Evolutionary conservation across 2,888 invertebrate species (phyloP).

Genomic region (Frankliniella intonsa): DNA sequence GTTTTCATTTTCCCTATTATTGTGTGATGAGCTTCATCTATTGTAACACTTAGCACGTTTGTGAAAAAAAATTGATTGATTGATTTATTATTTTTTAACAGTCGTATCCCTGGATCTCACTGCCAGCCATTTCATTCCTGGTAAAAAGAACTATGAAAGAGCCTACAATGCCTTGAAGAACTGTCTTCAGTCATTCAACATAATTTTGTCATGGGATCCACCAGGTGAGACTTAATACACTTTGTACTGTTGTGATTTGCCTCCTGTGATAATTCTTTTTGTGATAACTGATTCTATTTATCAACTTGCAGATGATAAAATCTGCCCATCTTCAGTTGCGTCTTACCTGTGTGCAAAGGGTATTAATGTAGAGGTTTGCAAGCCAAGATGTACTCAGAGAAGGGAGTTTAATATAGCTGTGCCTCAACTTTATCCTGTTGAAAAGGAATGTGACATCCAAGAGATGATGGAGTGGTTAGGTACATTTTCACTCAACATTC

Average conservation of each 20-base stretch:
- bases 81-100: slow-evolving; percentile 41
- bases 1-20: background rate
- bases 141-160: slow-evolving; percentile 50
- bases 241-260: slow-evolving; percentile 29
- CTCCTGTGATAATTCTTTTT: slow-evolving; percentile 21
- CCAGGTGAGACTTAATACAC: slow-evolving; percentile 43
- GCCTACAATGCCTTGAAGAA: slow-evolving; percentile 45
- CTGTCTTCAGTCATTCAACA: slow-evolving; percentile 47
- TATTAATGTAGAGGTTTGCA: slow-evolving; percentile 48
- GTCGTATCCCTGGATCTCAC: slow-evolving; percentile 53
- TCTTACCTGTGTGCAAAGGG: slow-evolving; percentile 52
- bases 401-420: slow-evolving; percentile 46
- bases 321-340: slow-evolving; percentile 59
- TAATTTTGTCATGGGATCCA: slow-evolving; percentile 54
- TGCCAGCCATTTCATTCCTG: slow-evolving; percentile 47
- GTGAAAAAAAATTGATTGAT: too few species aligned
- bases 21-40: too few species aligned
- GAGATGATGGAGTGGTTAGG: slow-evolving; percentile 56
- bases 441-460: slow-evolving; percentile 39
- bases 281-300: slow-evolving; percentile 24
- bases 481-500: slow-evolving; percentile 47
- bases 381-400: slow-evolving; percentile 45
- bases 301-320: slow-evolving; percentile 42
- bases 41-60: too few species aligned
- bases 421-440: slow-evolving; percentile 45